Evolutionary conservation across 1,140 invertebrate genomes (phyloP), one percentile per base, ranked within the genome.

Genomic region (Zaprionus lachaisei): DNA sequence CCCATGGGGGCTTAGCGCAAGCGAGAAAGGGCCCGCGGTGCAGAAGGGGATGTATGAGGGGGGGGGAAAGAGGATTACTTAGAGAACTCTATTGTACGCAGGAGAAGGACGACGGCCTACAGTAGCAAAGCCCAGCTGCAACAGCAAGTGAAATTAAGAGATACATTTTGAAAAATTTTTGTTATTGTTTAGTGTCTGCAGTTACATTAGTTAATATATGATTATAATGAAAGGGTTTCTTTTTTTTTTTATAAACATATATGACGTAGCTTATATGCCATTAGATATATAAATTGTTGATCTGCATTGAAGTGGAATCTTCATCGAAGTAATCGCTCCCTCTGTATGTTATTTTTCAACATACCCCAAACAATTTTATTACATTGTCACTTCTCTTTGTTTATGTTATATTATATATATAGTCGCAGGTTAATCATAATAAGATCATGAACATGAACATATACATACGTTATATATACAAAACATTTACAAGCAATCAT

Each of bases 21-120:
- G 31, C 41, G n/a, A 17, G 41, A 47, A 47, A 47, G n/a, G 41
- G 41, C 41, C 41, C 7, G 6, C 9, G 41, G 41, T 47, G n/a
- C 15, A 66, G n/a, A 34, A 15, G 41, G 9, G n/a, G n/a, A 4
- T 11, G 12, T 5, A 22, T 11, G 34, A 20, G 24, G 2, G 2
- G 0, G 11, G 15, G 66, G 31, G 7, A 1, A 7, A 4, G 17
- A 22, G 47, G 47, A 20, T 22, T 51, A 51, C 15, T n/a, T 34
- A 47, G 20, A 62, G 60, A 57, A 58, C 38, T 70, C 51, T 71
- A 75, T 75, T 75, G 72, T 75, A 56, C 63, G 66, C 41, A 47
- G 41, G 6, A 47, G 41, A 17, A 47, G 41, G 41, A 17, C n/a
- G 41, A 17, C n/a, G 7, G 41, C 41, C 41, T 47, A 47, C 41